Evolutionary conservation across 2,113 vertebrate genomes (phyloP), one percentile per base, ranked within the genome.

Genomic region (Pterocles burchelli): DNA sequence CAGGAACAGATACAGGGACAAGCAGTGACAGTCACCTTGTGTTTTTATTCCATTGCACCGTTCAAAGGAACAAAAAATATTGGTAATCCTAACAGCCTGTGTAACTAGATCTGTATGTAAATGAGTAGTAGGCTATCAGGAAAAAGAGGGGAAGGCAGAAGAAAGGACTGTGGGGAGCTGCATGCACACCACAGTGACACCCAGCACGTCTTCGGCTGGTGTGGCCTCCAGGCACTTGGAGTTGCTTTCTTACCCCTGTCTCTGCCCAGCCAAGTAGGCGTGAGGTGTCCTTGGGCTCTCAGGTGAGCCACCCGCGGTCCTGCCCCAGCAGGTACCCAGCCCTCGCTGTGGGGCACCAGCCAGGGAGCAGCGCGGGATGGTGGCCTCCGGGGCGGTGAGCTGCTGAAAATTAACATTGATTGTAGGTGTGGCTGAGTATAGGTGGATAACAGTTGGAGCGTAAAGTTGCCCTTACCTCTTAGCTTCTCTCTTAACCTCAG

Each of bases 341-440:
- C 20, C 7, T 63, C 4, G 2, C 34, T 2, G 3, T 20, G 45
- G 75, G 24, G 45, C 62, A 36, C 41, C 68, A 86, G 6, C 28
- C 0, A 0, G 31, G n/a, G 20, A 83, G 33, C 58, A 31, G 19
- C 2, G 0, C 22, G 2, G 13, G 6, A 3, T 33, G 10, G 17
- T 58, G 43, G 61, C 51, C 65, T 54, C 70, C 11, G 28, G 34
- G 28, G 6, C 24, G 22, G 9, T 26, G 34, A 93, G 22, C 36
- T 71, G 84, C 16, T 77, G 61, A 63, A 86, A 72, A 67, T 81
- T 43, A 55, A 10, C 55, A 29, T 71, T 3, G 1, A 3, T 18
- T 18, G 7, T 48, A 48, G 45, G 33, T 70, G n/a, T 38, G 54
- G 19, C 62, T 57, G 34, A 61, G 55, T 28, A 4, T 6, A 43